Evolutionary conservation across 2,888 invertebrate species (phyloP).

Genomic region (Himalopsyche tibetana): DNA sequence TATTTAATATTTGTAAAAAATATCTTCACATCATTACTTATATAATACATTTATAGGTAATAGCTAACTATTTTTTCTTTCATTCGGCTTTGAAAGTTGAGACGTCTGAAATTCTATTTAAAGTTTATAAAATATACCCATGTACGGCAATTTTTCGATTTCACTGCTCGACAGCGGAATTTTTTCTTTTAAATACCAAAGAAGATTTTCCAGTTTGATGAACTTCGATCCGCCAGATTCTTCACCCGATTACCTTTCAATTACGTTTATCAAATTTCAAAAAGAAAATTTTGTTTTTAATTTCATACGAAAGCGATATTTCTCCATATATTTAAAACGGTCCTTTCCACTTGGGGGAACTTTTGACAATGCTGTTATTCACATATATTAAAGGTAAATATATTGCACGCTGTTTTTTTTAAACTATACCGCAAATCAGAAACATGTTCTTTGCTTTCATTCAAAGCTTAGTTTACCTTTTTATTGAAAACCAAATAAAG

Average conservation of each 20-base stretch:
- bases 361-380: slow-evolving; percentile 13
- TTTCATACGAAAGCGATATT: slow-evolving; percentile 33
- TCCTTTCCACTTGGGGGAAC: background rate
- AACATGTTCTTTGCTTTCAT: slow-evolving; percentile 30
- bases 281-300: slow-evolving; percentile 23
- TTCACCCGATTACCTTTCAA: slow-evolving; percentile 58
- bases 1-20: no score
- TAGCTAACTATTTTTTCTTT: background rate
- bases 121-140: background rate
- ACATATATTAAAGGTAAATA: slow-evolving; percentile 6
- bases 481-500: slow-evolving; percentile 34
- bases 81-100: background rate
- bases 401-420: background rate
- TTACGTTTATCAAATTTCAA: slow-evolving; percentile 57
- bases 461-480: slow-evolving; percentile 29
- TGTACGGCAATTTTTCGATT: background rate
- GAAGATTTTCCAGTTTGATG: slow-evolving; percentile 60
- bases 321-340: background rate
- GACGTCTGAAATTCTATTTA: background rate
- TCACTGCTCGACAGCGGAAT: slow-evolving; percentile 15
- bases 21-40: no score
- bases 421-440: slow-evolving; percentile 10
- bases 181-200: slow-evolving; percentile 27
- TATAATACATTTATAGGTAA: no score
- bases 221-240: slow-evolving; percentile 59